Evolutionary conservation across 2,113 vertebrate genomes (phyloP).

Genomic region (Tonatia bakeri): DNA sequence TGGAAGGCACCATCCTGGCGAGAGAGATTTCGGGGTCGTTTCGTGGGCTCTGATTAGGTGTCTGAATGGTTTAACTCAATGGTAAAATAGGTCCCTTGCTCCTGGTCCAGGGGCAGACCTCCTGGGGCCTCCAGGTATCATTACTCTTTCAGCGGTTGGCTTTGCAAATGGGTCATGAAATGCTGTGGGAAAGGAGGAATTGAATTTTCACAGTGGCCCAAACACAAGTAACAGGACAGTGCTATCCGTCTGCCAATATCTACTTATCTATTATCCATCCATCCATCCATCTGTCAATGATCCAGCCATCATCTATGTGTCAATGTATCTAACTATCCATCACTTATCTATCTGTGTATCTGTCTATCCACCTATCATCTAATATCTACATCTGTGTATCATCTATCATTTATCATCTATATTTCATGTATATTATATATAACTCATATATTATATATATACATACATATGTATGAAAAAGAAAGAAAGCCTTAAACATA

Average conservation of each 20-base stretch:
- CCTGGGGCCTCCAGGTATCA: not conserved
- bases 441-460: not conserved
- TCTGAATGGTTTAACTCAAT: not conserved
- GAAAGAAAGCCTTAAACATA: not conserved
- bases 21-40: not conserved
- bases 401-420: not conserved
- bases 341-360: not conserved
- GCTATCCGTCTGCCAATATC: not conserved
- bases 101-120: too few relatives aligned
- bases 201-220: not conserved
- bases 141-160: too few relatives aligned
- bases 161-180: not conserved
- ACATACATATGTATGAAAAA: not conserved
- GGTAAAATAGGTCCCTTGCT: not conserved
- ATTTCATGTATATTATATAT: not conserved
- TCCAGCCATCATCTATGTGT: too few relatives aligned
- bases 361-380: too few relatives aligned
- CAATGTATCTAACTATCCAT: not conserved
- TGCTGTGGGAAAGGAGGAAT: accelerated
- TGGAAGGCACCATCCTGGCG: not conserved
- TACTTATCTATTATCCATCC: not conserved
- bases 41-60: not conserved
- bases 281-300: not conserved
- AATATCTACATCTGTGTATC: too few relatives aligned
- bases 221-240: not conserved